phyloP scores from a whole-genome alignment of 2,888 invertebrate genomes.

The Seira ritae region DNA sequence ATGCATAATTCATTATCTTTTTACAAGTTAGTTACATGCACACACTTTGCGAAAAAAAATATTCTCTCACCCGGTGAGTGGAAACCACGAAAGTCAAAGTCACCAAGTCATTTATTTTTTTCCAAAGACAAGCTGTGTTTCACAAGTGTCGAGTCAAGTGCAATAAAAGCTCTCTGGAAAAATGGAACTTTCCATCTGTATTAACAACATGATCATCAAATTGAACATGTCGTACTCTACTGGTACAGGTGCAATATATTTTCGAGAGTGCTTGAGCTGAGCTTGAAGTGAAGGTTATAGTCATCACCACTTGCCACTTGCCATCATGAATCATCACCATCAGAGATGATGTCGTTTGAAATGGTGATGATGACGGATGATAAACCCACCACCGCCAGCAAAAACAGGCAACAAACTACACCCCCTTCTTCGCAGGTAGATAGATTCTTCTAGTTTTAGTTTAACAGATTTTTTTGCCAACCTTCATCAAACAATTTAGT shows the following conservation, averaged over 20 bases:
- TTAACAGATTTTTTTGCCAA: neutral
- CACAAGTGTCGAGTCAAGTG: no score
- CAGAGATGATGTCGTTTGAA: no score
- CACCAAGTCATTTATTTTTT: no score
- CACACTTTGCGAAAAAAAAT: no score
- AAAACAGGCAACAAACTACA: neutral
- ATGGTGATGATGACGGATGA: conserved; percentile 5
- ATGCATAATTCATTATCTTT: conserved; percentile 9
- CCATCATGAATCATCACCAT: conserved; percentile 7
- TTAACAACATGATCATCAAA: neutral
- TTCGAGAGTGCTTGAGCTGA: no score
- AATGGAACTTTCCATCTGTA: neutral
- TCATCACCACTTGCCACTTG: no score
- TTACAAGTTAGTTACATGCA: neutral
- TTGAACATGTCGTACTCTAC: no score
- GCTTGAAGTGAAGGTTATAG: neutral
- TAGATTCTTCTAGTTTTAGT: no score
- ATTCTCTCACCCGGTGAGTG: no score
- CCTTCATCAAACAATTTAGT: conserved; percentile 9
- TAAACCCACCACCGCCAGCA: neutral
- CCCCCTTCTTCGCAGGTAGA: neutral
- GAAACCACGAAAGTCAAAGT: no score
- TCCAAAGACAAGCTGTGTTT: no score
- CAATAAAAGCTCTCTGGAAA: neutral
- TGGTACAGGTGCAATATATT: no score